phyloP scores from a whole-genome alignment of 2,797 vertebrate species.

The Picus viridis region DNA sequence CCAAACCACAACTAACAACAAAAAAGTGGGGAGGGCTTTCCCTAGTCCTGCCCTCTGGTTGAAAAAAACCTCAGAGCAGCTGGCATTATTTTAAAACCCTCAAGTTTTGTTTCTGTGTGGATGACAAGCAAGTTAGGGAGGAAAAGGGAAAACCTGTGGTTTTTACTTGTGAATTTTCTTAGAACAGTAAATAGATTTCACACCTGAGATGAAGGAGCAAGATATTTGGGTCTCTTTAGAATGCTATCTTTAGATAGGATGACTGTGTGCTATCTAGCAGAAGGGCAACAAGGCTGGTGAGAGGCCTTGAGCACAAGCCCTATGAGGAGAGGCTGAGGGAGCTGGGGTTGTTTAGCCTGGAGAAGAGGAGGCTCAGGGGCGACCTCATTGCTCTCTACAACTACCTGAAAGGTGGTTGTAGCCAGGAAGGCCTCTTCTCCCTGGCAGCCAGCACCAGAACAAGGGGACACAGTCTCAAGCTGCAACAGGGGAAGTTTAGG shows the following conservation, averaged over 20 bases:
- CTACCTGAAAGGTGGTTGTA: too few relatives aligned
- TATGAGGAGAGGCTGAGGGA: too few relatives aligned
- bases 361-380: too few relatives aligned
- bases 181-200: constrained; percentile 26
- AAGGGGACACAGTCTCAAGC: too few relatives aligned
- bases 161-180: background rate
- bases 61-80: background rate
- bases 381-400: too few relatives aligned
- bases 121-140: background rate
- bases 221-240: background rate
- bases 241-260: rapidly evolving
- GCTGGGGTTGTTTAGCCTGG: too few relatives aligned
- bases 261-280: background rate
- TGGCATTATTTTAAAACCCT: background rate
- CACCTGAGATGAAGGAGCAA: background rate
- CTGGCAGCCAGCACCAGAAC: too few relatives aligned
- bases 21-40: background rate
- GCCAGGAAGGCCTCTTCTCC: too few relatives aligned
- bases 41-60: background rate
- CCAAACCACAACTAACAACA: background rate
- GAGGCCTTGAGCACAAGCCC: too few relatives aligned
- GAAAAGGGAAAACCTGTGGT: background rate
- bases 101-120: background rate
- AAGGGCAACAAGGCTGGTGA: too few relatives aligned
- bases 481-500: too few relatives aligned